Evolutionary conservation across 2,113 vertebrate genomes (phyloP), one percentile per base, ranked within the genome.

Genomic region (Bubo scandiacus): DNA sequence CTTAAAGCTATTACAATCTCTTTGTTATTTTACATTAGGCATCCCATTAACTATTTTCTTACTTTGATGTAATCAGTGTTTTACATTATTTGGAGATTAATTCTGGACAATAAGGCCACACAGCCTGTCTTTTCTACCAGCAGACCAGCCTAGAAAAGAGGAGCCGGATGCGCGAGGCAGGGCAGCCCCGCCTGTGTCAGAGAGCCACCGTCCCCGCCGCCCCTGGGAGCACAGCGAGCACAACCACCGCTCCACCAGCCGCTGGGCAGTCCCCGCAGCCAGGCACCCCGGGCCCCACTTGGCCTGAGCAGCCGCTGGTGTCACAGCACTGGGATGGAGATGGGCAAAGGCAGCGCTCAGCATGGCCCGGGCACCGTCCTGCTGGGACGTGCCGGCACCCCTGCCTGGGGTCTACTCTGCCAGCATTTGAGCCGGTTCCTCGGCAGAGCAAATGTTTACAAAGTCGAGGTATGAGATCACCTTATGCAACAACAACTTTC

Each of bases 11-110:
- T 96, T 93, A 96, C 84, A 86, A 82, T 96, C 90, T 92, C 90
- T 78, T 61, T 92, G 87, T 91, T 96, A 90, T 95, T 95, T 91
- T 86, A 86, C 83, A 65, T 95, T 88, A 93, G 89, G 77, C 80
- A 95, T 81, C 86, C 93, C 81, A 93, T 94, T 97, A 95, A 96
- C 89, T 78, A 67, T 93, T 96, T 96, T 94, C 96, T 94, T 94
- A 55, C 66, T 89, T 88, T 10, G 79, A 89, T 93, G 79, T 71
- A 86, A 91, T 92, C 96, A 71, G 92, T 6, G 63, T 57, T 95
- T 75, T 42, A 78, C 81, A 51, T 96, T 86, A 96, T 77, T 58
- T 90, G 68, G 82, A 78, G 96, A 96, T 95, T 90, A 96, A 72
- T 90, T 92, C 58, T 20, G 54, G 82, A 80, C 72, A 89, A 84